Conservation (phyloP, 2,888 invertebrate genomes). For the Troglohyphantes excavatus region DNA sequence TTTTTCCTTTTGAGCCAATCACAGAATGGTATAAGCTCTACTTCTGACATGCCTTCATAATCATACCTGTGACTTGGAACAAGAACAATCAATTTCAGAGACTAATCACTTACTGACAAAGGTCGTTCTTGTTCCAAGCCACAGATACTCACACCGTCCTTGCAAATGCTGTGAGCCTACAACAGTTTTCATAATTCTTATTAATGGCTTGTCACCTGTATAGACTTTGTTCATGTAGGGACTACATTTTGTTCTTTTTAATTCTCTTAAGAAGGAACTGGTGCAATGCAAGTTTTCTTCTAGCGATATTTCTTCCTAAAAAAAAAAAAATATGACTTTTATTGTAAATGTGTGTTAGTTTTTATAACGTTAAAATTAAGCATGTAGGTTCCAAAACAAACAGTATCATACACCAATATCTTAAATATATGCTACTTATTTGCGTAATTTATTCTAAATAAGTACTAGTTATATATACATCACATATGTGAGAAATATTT, state of each 20-base stretch:
- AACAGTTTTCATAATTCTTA: slow-evolving; percentile 6
- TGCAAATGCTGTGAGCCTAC: slow-evolving; percentile 11
- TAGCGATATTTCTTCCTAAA: slow-evolving; percentile 80
- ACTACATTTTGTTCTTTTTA: background rate
- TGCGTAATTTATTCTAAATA: too few relatives aligned
- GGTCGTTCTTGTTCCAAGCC: too few relatives aligned
- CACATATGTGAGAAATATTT: too few relatives aligned
- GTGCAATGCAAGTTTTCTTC: slow-evolving; percentile 71
- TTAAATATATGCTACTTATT: too few relatives aligned
- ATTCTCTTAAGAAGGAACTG: slow-evolving; percentile 8
- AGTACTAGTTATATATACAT: too few relatives aligned
- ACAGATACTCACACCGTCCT: background rate
- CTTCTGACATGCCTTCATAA: slow-evolving; percentile 12
- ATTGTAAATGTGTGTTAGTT: too few relatives aligned
- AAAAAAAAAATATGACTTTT: background rate
- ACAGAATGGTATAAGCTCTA: slow-evolving; percentile 7
- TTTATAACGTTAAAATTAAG: too few relatives aligned
- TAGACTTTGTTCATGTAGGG: background rate
- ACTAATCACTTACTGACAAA: too few relatives aligned
- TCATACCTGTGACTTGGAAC: too few relatives aligned
- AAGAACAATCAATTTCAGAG: too few relatives aligned
- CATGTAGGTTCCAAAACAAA: too few relatives aligned
- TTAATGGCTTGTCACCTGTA: slow-evolving; percentile 8
- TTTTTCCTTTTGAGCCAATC: slow-evolving; percentile 43
- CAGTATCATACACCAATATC: too few relatives aligned